Percentiles rank a stretch among this genome's conserved stretches.
These are phyloP conservation scores for Zalophus californianus DNA, from an alignment of 2,797 vertebrate species.

Conservation along the genomic window DNA sequence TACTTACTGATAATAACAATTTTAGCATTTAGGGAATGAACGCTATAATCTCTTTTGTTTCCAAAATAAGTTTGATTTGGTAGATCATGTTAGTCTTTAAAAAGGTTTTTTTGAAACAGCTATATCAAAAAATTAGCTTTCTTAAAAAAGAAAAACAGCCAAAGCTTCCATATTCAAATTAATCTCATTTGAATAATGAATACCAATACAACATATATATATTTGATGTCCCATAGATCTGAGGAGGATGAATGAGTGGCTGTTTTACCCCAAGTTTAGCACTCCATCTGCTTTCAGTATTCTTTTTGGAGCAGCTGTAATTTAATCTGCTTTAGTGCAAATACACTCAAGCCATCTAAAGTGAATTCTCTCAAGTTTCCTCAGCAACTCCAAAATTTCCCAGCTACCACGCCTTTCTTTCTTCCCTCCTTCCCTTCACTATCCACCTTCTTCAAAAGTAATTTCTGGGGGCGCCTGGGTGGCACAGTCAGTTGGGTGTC, in stretches of 20 bases:
- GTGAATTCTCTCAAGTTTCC: not conserved
- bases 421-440: too few relatives aligned
- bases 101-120: constrained; percentile 14
- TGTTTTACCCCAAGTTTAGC: not conserved
- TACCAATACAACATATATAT: not conserved
- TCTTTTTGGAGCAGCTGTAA: not conserved
- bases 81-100: not conserved
- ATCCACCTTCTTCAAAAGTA: not conserved
- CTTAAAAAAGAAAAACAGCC: not conserved
- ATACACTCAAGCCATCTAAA: not conserved
- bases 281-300: not conserved
- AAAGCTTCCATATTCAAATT: not conserved
- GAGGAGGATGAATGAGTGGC: not conserved
- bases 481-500: too few relatives aligned
- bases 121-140: not conserved
- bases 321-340: not conserved
- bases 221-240: not conserved
- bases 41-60: not conserved
- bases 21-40: not conserved
- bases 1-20: constrained; percentile 23
- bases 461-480: too few relatives aligned
- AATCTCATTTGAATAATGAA: not conserved
- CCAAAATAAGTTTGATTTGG: not conserved
- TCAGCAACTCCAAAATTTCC: not conserved
- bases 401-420: not conserved